These are phyloP conservation scores for Procambarus clarkii DNA, from an alignment of 1,140 invertebrate genomes.

Conservation along the genomic window DNA sequence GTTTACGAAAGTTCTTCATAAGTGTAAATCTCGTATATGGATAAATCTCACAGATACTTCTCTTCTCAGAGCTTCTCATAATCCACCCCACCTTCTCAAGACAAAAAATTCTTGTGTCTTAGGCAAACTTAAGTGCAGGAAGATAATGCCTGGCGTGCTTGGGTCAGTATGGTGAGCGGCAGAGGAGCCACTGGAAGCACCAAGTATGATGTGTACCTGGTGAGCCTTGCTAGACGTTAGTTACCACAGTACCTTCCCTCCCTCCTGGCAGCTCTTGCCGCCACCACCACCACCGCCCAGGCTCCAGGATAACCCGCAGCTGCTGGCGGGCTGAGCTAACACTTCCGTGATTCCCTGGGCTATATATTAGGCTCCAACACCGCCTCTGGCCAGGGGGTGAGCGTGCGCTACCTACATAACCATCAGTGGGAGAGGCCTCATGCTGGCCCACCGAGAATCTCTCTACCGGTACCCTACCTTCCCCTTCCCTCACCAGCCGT, in stretches of 20 bases:
- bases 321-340: conserved; percentile 45
- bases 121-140: neutral
- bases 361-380: conserved; percentile 39
- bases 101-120: too few relatives aligned
- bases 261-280: neutral
- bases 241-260: neutral
- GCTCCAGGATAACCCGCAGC: conserved; percentile 8
- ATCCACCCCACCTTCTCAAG: too few relatives aligned
- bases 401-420: conserved; percentile 40
- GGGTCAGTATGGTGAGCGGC: neutral
- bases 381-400: conserved; percentile 36
- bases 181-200: neutral
- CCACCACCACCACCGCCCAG: neutral
- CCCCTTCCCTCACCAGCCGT: neutral
- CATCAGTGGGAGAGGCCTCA: conserved; percentile 46
- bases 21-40: too few relatives aligned
- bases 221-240: conserved; percentile 4
- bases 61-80: too few relatives aligned
- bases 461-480: conserved; percentile 2
- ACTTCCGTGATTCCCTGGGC: conserved; percentile 44
- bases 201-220: conserved; percentile 22
- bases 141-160: conserved; percentile 19
- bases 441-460: conserved; percentile 32
- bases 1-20: too few relatives aligned
- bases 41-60: too few relatives aligned